A percentile compares a stretch with the other conserved stretches of the same genome.
phyloP scores from a whole-genome alignment of 2,113 vertebrate species.

The Spheniscus mendiculus region DNA sequence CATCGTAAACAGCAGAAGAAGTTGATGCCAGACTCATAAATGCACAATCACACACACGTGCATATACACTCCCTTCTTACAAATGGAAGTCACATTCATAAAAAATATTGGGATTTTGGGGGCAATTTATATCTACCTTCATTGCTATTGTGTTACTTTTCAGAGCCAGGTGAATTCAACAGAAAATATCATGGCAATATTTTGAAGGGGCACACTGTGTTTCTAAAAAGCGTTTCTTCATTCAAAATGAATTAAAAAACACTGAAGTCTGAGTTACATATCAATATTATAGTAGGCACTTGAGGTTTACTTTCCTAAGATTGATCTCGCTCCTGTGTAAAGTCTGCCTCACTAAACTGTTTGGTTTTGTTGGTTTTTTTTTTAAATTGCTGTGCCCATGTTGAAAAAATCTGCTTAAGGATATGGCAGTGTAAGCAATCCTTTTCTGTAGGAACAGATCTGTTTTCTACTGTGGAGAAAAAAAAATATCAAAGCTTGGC shows the following conservation, averaged over 20 bases:
- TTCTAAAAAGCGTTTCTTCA: background rate
- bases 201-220: background rate
- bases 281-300: slow-evolving; percentile 49
- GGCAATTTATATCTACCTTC: background rate
- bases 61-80: background rate
- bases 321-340: slow-evolving; percentile 17
- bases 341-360: slow-evolving; percentile 15
- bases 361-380: background rate
- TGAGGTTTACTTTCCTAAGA: slow-evolving; percentile 19
- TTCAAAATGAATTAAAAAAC: slow-evolving; percentile 36
- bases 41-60: rapidly evolving
- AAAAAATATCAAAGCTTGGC: background rate
- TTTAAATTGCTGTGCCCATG: background rate
- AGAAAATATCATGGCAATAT: background rate
- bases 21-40: background rate
- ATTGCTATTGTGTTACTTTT: background rate
- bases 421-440: background rate
- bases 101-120: background rate
- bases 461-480: background rate
- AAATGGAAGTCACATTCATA: background rate
- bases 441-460: background rate
- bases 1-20: background rate
- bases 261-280: background rate
- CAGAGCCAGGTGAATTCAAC: background rate
- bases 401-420: background rate